A percentile compares a stretch with the other conserved stretches of the same genome.
Evolutionary conservation across 2,113 vertebrate genomes (phyloP).

Genomic region (Phodopus roborovskii): DNA sequence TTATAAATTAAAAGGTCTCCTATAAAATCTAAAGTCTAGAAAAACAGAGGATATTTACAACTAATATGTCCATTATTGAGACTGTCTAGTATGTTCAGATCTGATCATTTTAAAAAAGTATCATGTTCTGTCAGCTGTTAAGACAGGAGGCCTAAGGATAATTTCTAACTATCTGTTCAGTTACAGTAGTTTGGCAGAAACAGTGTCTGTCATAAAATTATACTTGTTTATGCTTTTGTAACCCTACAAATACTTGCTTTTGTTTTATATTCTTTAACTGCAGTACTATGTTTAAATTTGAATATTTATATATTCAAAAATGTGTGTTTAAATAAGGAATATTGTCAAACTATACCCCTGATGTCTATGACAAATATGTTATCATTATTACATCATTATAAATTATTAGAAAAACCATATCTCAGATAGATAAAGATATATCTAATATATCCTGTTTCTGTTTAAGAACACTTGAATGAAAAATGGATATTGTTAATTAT

Average conservation of each 20-base stretch:
- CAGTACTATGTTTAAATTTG: neutral
- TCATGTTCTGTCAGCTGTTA: neutral
- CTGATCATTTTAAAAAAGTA: rapidly evolving
- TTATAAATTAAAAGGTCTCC: neutral
- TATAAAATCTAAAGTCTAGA: neutral
- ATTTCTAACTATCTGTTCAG: neutral
- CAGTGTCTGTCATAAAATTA: neutral
- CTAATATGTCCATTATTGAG: neutral
- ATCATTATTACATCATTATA: neutral
- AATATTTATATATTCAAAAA: neutral
- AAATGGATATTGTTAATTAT: slow-evolving; percentile 48
- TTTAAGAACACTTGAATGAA: neutral
- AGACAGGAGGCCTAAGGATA: neutral
- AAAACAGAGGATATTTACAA: neutral
- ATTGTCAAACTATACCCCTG: neutral
- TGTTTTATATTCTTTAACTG: neutral
- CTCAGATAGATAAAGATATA: neutral
- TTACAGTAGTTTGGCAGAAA: neutral
- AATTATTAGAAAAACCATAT: neutral
- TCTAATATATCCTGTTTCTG: neutral
- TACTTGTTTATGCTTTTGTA: neutral
- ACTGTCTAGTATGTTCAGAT: neutral
- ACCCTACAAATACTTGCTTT: neutral
- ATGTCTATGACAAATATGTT: neutral
- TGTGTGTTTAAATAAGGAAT: neutral